These are phyloP conservation scores for Smithornis capensis DNA, from an alignment of 2,113 vertebrate species.

Conservation along the genomic window DNA sequence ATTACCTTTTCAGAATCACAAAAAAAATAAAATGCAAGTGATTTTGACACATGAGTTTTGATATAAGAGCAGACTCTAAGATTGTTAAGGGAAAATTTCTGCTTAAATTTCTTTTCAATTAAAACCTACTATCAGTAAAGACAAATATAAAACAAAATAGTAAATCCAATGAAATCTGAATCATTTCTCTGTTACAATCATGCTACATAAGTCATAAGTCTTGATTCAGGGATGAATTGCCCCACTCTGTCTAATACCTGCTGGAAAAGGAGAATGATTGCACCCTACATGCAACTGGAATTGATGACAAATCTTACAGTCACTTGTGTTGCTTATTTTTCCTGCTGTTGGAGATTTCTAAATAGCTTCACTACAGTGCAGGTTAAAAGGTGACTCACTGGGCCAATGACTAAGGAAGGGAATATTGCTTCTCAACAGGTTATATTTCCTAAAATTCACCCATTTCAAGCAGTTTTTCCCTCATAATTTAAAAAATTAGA, in stretches of 20 bases:
- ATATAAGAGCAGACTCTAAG: not conserved
- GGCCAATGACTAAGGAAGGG: not conserved
- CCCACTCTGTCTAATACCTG: not conserved
- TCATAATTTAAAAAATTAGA: constrained; percentile 8
- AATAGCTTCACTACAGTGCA: constrained; percentile 12
- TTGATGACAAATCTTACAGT: not conserved
- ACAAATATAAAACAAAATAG: not conserved
- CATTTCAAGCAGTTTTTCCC: constrained; percentile 43
- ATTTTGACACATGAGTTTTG: not conserved
- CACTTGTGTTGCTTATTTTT: constrained; percentile 46
- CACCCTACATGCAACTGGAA: not conserved
- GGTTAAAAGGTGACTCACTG: constrained; percentile 27
- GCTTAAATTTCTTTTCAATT: not conserved
- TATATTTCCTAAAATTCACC: constrained; percentile 60
- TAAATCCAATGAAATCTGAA: not conserved
- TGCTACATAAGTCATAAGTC: not conserved
- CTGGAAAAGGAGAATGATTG: not conserved
- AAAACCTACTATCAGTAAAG: not conserved
- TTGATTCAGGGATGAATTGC: not conserved
- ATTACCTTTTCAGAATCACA: not conserved
- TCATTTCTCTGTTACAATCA: fast-evolving
- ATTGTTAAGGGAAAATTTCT: not conserved
- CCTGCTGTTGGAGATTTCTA: constrained; percentile 14
- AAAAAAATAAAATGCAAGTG: not conserved
- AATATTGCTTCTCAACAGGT: constrained; percentile 33